phyloP scores from a whole-genome alignment of 2,888 invertebrate species.

The Cybosia mesomella region DNA sequence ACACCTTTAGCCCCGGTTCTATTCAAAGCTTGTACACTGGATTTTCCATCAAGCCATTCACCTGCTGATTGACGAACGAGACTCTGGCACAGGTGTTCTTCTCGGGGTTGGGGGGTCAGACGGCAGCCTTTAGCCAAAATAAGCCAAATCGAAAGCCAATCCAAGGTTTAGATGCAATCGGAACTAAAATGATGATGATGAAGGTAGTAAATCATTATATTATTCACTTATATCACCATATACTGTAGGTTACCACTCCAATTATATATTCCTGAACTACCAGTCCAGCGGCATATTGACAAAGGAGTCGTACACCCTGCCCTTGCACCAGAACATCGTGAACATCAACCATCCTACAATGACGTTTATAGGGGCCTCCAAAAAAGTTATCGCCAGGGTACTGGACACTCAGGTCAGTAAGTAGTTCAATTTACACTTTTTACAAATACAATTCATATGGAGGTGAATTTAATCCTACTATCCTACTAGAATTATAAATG shows the following conservation, averaged over 20 bases:
- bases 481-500: too few relatives aligned
- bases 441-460: not conserved
- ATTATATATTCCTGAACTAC: slow-evolving; percentile 90
- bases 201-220: too few relatives aligned
- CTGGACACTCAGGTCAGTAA: slow-evolving; percentile 90
- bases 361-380: slow-evolving; percentile 91
- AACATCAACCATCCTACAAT: slow-evolving; percentile 92
- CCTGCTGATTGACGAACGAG: too few relatives aligned
- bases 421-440: not conserved
- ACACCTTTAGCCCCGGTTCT: too few relatives aligned
- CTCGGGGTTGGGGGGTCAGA: not conserved
- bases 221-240: too few relatives aligned
- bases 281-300: slow-evolving; percentile 87
- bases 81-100: not conserved
- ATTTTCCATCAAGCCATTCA: too few relatives aligned
- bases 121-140: not conserved
- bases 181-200: not conserved
- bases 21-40: too few relatives aligned
- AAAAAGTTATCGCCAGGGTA: slow-evolving; percentile 88
- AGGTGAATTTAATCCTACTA: not conserved
- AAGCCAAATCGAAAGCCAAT: not conserved
- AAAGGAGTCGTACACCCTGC: slow-evolving; percentile 88
- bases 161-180: too few relatives aligned
- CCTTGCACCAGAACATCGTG: slow-evolving; percentile 92
- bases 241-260: slow-evolving; percentile 89